Conservation (phyloP, 2,113 vertebrate genomes). For the mouse (Mus musculus) region DNA sequence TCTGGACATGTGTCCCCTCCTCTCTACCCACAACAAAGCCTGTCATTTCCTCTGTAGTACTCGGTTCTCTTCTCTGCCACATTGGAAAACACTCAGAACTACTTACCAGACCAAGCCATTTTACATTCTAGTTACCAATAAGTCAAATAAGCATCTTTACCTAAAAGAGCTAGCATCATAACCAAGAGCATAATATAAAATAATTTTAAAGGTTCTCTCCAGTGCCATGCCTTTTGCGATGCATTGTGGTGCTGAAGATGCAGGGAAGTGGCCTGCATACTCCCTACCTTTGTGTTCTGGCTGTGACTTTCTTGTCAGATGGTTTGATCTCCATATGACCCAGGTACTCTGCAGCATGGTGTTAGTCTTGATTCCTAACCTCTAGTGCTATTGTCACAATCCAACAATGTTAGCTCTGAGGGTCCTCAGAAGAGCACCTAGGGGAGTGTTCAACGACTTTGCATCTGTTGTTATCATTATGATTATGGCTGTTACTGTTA, state of each 20-base stretch:
- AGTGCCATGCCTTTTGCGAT: fast-evolving
- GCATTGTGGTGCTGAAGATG: background rate
- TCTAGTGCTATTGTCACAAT: background rate
- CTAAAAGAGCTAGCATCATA: background rate
- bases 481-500: background rate
- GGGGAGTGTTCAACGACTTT: background rate
- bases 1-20: no score
- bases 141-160: background rate
- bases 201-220: background rate
- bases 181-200: no score
- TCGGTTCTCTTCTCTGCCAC: background rate
- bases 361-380: background rate
- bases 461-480: background rate
- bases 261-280: background rate
- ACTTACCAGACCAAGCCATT: background rate
- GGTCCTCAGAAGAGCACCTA: background rate
- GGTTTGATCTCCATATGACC: no score
- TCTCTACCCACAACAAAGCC: no score
- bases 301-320: background rate
- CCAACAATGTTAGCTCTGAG: fast-evolving
- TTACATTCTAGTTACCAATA: background rate
- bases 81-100: no score
- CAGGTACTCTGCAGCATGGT: no score
- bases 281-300: background rate
- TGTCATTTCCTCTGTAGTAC: background rate